Evolutionary conservation across 1,140 invertebrate genomes (phyloP).

Genomic region (Andricus grossulariae): DNA sequence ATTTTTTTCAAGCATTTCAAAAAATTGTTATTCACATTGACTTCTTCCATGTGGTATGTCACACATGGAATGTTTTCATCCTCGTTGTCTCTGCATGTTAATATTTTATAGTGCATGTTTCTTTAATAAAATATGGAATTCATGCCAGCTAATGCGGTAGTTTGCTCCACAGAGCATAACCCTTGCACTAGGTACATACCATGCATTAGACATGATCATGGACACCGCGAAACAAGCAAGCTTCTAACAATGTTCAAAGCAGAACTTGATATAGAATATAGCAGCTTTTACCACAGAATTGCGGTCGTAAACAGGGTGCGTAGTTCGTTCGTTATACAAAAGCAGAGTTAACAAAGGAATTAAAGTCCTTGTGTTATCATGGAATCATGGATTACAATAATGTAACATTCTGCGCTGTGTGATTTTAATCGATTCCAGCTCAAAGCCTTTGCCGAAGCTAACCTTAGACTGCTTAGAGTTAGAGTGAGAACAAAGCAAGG

Average conservation of each 20-base stretch:
- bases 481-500: conserved; percentile 27
- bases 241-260: conserved; percentile 17
- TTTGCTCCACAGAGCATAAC: no score
- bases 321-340: conserved; percentile 14
- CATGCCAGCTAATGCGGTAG: no score
- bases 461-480: no score
- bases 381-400: neutral
- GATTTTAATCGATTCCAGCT: neutral
- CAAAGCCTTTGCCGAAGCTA: no score
- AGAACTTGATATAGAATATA: conserved; percentile 12
- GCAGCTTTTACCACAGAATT: neutral
- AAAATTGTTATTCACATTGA: no score
- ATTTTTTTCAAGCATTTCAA: no score
- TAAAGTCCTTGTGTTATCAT: conserved; percentile 3
- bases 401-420: neutral
- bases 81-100: no score
- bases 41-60: no score
- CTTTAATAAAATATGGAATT: no score
- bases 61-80: no score
- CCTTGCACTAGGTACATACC: no score
- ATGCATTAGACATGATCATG: conserved; percentile 2
- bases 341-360: conserved; percentile 13
- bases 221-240: conserved; percentile 9
- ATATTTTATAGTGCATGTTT: no score
- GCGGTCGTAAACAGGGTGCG: conserved; percentile 3